These are phyloP conservation scores for Pipistrellus pygmaeus DNA, from an alignment of 2,797 vertebrate species.

Conservation along the genomic window DNA sequence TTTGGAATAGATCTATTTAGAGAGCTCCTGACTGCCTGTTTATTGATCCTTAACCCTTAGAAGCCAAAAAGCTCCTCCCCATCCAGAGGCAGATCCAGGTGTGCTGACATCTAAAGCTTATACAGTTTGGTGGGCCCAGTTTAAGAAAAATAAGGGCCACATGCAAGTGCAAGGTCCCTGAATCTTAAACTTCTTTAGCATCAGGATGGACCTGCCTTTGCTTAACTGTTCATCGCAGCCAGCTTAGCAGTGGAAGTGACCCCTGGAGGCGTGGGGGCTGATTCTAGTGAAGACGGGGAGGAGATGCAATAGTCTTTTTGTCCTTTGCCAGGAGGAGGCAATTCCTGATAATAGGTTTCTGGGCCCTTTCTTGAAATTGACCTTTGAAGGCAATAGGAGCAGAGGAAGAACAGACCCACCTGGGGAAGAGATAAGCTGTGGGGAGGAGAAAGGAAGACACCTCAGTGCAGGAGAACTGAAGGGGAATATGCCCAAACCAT, in stretches of 20 bases:
- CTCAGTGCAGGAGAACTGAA: neutral
- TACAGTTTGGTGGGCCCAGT: neutral
- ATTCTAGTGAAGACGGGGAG: neutral
- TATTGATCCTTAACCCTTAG: neutral
- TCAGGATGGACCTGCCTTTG: neutral
- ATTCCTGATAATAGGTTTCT: neutral
- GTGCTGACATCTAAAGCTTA: neutral
- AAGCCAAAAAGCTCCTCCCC: neutral
- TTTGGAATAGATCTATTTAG: neutral
- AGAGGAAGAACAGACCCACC: neutral
- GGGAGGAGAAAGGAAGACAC: too few relatives aligned
- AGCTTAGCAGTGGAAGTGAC: neutral
- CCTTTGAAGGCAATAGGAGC: neutral
- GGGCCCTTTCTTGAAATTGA: neutral
- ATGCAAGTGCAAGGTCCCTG: neutral
- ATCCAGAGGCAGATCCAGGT: neutral
- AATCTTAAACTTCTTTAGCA: neutral
- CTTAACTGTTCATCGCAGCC: neutral
- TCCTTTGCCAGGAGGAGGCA: neutral
- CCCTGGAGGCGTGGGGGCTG: neutral
- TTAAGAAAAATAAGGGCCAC: neutral
- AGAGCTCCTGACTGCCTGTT: neutral
- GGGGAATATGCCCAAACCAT: neutral
- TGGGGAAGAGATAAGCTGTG: neutral
- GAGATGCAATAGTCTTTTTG: conserved; percentile 13